phyloP scores from a whole-genome alignment of 2,797 vertebrate genomes.

The Enteromius anoplus region DNA sequence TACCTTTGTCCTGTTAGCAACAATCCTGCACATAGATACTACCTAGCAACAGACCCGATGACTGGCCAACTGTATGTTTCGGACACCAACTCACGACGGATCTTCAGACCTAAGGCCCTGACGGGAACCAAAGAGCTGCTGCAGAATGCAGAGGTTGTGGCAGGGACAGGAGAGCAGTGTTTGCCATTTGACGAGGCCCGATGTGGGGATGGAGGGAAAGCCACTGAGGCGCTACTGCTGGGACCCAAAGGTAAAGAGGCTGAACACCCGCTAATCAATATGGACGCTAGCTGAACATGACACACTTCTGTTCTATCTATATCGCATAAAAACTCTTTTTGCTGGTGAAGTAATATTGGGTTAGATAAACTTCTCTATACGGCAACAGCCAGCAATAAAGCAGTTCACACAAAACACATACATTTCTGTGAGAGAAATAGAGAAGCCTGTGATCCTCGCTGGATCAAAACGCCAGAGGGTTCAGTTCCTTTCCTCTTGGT shows the following conservation, averaged over 20 bases:
- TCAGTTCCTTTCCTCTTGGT: constrained; percentile 16
- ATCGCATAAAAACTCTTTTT: neutral
- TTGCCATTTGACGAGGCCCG: constrained; percentile 94
- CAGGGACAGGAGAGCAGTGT: constrained; percentile 95
- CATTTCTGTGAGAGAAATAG: constrained; percentile 4
- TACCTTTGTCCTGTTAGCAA: constrained; percentile 78
- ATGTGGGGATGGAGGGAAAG: constrained; percentile 96
- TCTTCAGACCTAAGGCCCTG: constrained; percentile 91
- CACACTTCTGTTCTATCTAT: neutral
- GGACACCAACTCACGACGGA: constrained; percentile 92
- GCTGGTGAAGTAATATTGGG: neutral
- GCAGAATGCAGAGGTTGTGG: constrained; percentile 90
- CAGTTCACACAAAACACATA: neutral
- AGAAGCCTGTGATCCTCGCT: neutral
- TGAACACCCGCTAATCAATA: neutral
- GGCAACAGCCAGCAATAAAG: neutral
- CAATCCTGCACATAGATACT: constrained; percentile 97
- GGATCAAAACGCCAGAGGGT: neutral
- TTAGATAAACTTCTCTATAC: constrained; percentile 39
- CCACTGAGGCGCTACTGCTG: constrained; percentile 92
- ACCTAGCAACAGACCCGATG: constrained; percentile 92
- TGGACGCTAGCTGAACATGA: neutral
- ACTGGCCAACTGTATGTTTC: constrained; percentile 94
- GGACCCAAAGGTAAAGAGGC: constrained; percentile 90
- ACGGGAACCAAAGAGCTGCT: constrained; percentile 88